Percentiles rank a stretch among this genome's conserved stretches.
Conservation (phyloP, 37 sponge, comb jelly and placozoan species). For the Diacarnus erythraeanus region DNA sequence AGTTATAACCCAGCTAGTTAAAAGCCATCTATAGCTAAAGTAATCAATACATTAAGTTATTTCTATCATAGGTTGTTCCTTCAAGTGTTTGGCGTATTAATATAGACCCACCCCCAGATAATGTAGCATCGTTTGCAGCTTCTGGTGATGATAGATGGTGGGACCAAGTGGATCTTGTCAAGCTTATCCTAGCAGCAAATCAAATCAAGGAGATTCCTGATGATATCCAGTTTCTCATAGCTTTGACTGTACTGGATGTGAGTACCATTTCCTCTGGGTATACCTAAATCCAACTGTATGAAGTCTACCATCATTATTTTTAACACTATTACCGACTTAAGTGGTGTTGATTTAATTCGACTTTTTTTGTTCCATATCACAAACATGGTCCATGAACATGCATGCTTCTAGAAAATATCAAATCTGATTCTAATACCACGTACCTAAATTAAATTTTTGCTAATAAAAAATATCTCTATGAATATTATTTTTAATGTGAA, state of each 20-base stretch:
- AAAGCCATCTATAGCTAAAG: too few species aligned
- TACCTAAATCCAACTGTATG: neutral
- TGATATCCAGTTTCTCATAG: constrained; percentile 55
- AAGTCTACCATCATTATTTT: neutral
- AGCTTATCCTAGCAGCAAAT: constrained; percentile 76
- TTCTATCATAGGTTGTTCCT: constrained; percentile 42
- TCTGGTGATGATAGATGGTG: constrained; percentile 66
- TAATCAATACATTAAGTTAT: neutral
- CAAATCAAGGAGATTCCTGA: constrained; percentile 66
- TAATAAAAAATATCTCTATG: neutral
- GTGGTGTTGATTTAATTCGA: neutral
- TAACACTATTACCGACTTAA: neutral
- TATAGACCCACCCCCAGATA: constrained; percentile 22
- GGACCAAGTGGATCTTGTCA: constrained; percentile 79
- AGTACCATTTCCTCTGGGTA: constrained; percentile 1
- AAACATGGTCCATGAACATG: neutral
- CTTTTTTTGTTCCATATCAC: neutral
- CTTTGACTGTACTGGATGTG: constrained; percentile 72
- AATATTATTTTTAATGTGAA: neutral
- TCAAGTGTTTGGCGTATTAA: constrained; percentile 70
- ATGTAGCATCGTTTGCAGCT: constrained; percentile 6
- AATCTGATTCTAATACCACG: too few species aligned
- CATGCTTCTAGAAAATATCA: neutral
- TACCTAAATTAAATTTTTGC: too few species aligned
- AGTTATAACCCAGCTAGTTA: too few species aligned